Percentiles rank a stretch among this genome's conserved stretches.
These are phyloP conservation scores for Phrixothrix hirtus DNA, from an alignment of 2,888 invertebrate species.

Conservation along the genomic window DNA sequence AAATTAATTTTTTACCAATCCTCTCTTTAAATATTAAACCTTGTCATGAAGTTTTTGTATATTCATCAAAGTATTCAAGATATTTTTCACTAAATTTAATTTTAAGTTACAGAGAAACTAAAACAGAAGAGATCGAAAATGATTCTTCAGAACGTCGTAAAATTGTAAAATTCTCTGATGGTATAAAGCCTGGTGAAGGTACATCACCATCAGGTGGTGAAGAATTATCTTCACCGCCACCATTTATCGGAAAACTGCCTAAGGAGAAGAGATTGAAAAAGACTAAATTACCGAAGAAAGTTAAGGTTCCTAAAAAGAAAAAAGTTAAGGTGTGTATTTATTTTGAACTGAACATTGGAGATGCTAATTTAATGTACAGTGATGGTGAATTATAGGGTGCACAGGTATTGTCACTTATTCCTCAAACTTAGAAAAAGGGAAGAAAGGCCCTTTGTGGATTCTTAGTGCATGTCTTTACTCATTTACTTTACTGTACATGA, in stretches of 20 bases:
- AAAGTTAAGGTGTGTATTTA: constrained; percentile 58
- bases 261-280: constrained; percentile 60
- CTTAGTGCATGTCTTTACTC: no score
- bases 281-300: constrained; percentile 58
- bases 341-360: constrained; percentile 4
- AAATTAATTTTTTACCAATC: no score
- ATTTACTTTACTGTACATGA: no score
- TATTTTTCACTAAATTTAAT: no score
- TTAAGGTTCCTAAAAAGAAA: constrained; percentile 58
- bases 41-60: no score
- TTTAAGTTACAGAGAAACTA: no score
- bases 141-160: constrained; percentile 45
- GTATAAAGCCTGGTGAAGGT: constrained; percentile 63
- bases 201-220: constrained; percentile 63
- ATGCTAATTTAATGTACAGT: background rate
- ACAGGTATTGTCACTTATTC: no score
- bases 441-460: no score
- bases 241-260: constrained; percentile 56
- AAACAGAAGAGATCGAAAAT: constrained; percentile 25
- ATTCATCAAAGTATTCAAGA: no score
- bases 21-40: no score
- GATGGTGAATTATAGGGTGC: background rate
- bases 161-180: constrained; percentile 65
- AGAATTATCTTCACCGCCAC: constrained; percentile 65
- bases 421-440: no score